Base-by-base conservation (phyloP, 92 coral and sea anemone genomes). In the Pocillopora grandis region DNA sequence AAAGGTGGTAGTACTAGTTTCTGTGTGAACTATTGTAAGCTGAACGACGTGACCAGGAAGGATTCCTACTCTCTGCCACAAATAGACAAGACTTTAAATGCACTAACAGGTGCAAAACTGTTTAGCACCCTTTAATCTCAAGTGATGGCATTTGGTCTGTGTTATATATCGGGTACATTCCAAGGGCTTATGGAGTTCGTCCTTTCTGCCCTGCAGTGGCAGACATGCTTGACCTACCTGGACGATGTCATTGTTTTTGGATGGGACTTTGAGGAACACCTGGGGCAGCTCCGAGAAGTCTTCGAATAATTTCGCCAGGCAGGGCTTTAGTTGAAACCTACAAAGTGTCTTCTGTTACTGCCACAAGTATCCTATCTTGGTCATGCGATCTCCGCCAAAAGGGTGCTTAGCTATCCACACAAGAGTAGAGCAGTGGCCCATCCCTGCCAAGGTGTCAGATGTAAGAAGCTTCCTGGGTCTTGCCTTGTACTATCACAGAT, bases 341-440 rank as follows among this genome's bases (percentile, higher is more conserved):
- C 59, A 66, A 89, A 89, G 66, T 89, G 92, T 48, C 77, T 65
- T 81, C 82, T 89, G 69, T 79, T 84, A 15, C 10, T 79, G 33
- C 65, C 58, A 13, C 27, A n/a, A 16, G 82, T 79, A 0, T 57
- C 73, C 3, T 83, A 58, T 9, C 74, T 88, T 21, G 87, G 81
- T 20, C 84, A 71, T 33, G 88, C 84, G 36, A 83, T 88, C 80
- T 78, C 84, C 42, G 69, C 83, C 35, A 33, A 63, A 62, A 83
- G 83, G 37, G 77, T 84, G 9, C 72, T 76, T 16, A 84, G 76
- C 5, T 76, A 84, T 18, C 88, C 58, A 4, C 76, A 15, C 12
- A 75, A 84, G 62, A 71, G n/a, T 84, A 19, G 8, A 58, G 11
- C 65, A 66, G 57, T 76, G 88, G 88, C 75, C 76, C 13, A 67